A percentile compares a stretch with the other conserved stretches of the same genome.
Evolutionary conservation across 2,797 vertebrate genomes (phyloP).

Genomic region (Acanthis flammea): DNA sequence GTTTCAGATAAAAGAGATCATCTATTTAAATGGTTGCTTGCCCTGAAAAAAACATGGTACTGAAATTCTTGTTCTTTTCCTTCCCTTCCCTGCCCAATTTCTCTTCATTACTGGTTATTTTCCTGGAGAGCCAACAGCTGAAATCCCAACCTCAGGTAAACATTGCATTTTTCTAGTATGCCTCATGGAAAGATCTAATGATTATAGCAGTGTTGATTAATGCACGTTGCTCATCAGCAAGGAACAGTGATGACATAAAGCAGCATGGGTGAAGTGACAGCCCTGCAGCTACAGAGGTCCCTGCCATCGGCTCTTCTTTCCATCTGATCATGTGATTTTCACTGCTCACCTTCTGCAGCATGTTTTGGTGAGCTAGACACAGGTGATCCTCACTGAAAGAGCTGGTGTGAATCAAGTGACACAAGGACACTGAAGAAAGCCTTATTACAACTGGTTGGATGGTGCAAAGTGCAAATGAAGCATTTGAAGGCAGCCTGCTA

Average conservation of each 20-base stretch:
- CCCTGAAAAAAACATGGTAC: not conserved
- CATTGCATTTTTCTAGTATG: not conserved
- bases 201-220: not conserved
- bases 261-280: not conserved
- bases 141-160: constrained; percentile 64
- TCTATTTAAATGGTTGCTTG: not conserved
- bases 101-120: not conserved
- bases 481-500: not conserved
- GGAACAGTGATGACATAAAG: not conserved
- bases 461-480: not conserved
- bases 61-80: not conserved
- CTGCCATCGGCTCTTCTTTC: not conserved
- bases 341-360: not conserved
- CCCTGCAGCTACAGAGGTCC: rapidly evolving
- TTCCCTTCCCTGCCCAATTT: not conserved
- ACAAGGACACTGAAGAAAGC: not conserved
- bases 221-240: not conserved
- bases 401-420: not conserved
- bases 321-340: not conserved
- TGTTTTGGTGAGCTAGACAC: not conserved
- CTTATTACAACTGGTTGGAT: not conserved
- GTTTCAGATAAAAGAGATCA: not conserved
- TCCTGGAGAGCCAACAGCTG: constrained; percentile 48
- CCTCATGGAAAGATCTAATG: not conserved
- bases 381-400: not conserved